A percentile compares a stretch with the other conserved stretches of the same genome.
phyloP scores from a whole-genome alignment of 2,888 invertebrate species.

The Lasioglossum lativentre region DNA sequence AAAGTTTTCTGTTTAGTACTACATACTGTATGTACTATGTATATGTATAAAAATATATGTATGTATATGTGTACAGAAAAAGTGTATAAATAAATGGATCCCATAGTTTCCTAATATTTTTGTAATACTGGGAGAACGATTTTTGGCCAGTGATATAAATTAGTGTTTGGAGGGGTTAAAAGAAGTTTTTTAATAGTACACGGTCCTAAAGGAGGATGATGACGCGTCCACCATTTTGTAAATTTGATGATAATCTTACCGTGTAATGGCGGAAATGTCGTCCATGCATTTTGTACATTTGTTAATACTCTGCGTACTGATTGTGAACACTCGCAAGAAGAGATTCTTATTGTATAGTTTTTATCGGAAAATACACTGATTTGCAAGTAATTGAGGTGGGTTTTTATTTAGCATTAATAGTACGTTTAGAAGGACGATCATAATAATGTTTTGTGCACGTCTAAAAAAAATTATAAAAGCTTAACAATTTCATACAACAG shows the following conservation, averaged over 20 bases:
- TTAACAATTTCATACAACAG: neutral
- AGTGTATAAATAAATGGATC: neutral
- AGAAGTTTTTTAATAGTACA: neutral
- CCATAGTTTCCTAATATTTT: neutral
- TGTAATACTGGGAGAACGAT: neutral
- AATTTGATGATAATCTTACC: too few relatives aligned
- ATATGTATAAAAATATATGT: neutral
- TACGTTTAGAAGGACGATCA: neutral
- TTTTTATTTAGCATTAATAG: neutral
- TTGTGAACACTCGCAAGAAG: conserved; percentile 27
- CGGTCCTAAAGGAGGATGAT: neutral
- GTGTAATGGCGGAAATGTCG: neutral
- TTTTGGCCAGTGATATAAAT: neutral
- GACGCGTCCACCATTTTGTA: conserved; percentile 19
- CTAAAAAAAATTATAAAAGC: neutral
- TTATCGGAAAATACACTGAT: conserved; percentile 49
- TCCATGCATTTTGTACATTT: conserved; percentile 48
- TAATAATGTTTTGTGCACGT: neutral
- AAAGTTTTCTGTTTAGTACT: neutral
- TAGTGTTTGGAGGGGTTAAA: neutral
- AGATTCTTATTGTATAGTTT: conserved; percentile 54
- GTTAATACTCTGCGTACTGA: conserved; percentile 38
- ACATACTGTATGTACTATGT: neutral
- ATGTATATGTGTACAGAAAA: neutral
- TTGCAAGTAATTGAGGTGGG: conserved; percentile 10